phyloP scores from a whole-genome alignment of 2,888 invertebrate genomes.

The Pristionchus japonicus region DNA sequence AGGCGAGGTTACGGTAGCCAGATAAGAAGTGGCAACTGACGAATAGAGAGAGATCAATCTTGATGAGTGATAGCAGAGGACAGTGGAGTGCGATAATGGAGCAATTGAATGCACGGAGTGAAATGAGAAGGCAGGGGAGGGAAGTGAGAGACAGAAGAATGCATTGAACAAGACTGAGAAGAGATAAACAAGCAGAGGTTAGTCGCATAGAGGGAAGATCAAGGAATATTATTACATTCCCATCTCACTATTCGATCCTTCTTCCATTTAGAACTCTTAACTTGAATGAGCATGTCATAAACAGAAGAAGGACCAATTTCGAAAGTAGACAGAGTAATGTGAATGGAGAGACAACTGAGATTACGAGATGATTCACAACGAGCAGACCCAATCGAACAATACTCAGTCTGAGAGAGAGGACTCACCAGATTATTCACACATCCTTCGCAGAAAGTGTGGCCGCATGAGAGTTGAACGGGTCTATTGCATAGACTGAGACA shows the following conservation, averaged over 20 bases:
- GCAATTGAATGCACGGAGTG: neutral
- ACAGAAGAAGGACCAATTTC: neutral
- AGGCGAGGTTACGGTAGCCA: neutral
- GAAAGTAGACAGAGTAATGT: neutral
- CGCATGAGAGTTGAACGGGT: slow-evolving; percentile 45
- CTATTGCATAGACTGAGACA: slow-evolving; percentile 39
- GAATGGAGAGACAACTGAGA: neutral
- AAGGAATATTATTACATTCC: neutral
- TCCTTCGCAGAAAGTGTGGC: slow-evolving; percentile 44
- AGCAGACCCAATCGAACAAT: neutral
- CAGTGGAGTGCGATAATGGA: neutral
- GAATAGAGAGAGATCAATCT: neutral
- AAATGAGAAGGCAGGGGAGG: neutral
- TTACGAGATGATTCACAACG: slow-evolving; percentile 10
- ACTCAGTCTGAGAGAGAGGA: neutral
- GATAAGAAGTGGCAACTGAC: neutral
- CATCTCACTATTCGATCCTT: neutral
- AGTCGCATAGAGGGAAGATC: neutral
- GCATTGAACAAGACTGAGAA: slow-evolving; percentile 1
- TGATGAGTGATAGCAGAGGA: neutral
- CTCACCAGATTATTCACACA: slow-evolving; percentile 41
- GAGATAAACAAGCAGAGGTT: slow-evolving; percentile 4
- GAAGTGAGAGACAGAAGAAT: slow-evolving; percentile 9
- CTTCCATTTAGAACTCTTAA: neutral
- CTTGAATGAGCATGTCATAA: neutral